These are phyloP conservation scores for Saccostrea glomerata DNA, from an alignment of 1,140 invertebrate genomes.

Conservation along the genomic window DNA sequence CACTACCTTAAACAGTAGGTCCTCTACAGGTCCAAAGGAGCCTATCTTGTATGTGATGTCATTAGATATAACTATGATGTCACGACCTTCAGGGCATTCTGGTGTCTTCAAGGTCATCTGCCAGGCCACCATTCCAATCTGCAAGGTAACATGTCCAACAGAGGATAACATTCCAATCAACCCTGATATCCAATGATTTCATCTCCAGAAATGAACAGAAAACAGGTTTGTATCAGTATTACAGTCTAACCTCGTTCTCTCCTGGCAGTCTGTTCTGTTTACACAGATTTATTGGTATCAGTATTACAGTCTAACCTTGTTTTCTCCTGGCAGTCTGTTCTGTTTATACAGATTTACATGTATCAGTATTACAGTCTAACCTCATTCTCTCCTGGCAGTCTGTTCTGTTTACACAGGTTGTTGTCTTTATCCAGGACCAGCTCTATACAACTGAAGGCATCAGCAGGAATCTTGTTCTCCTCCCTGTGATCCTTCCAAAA, in stretches of 20 bases:
- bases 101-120: conserved; percentile 94
- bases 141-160: conserved; percentile 36
- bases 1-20: conserved; percentile 90
- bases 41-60: conserved; percentile 97
- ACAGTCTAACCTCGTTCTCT: conserved; percentile 89
- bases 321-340: conserved; percentile 95
- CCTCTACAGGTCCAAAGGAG: conserved; percentile 97
- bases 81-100: conserved; percentile 95
- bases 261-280: conserved; percentile 95
- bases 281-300: conserved; percentile 80
- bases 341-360: conserved; percentile 83
- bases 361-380: conserved; percentile 77
- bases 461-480: conserved; percentile 62
- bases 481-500: conserved; percentile 85
- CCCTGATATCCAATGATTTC: too few species aligned
- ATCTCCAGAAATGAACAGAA: too few species aligned
- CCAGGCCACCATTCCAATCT: conserved; percentile 99
- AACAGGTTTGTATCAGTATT: neutral
- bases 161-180: neutral
- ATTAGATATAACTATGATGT: conserved; percentile 97
- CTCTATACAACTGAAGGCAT: conserved; percentile 84
- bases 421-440: conserved; percentile 91
- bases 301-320: conserved; percentile 81
- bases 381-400: conserved; percentile 96
- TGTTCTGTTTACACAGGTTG: conserved; percentile 90